Evolutionary conservation across 2,888 invertebrate species (phyloP).

Genomic region (Sceliomorpha sp.): DNA sequence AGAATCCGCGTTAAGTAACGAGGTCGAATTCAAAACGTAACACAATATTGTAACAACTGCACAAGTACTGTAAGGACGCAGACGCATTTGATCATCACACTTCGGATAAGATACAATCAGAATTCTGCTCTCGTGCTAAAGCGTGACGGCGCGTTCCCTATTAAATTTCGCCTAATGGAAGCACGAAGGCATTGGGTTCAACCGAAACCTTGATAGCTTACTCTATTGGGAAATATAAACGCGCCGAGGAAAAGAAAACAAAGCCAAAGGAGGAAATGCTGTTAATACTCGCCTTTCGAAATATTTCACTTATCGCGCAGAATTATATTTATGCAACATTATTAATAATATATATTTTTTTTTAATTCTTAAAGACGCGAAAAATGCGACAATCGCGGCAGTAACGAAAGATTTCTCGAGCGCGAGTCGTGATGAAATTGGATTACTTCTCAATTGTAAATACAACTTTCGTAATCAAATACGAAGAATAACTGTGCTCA

Average conservation of each 20-base stretch:
- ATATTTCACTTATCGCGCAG: not conserved
- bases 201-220: slow-evolving; percentile 43
- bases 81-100: slow-evolving; percentile 69
- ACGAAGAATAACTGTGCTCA: too few relatives aligned
- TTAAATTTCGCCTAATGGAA: slow-evolving; percentile 70
- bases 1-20: slow-evolving; percentile 12
- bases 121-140: slow-evolving; percentile 65
- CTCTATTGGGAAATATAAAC: slow-evolving; percentile 34
- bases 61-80: slow-evolving; percentile 27
- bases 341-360: too few relatives aligned
- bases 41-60: slow-evolving; percentile 24
- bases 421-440: too few relatives aligned
- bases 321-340: too few relatives aligned
- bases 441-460: too few relatives aligned
- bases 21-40: slow-evolving; percentile 19
- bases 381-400: too few relatives aligned
- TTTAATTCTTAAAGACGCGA: too few relatives aligned
- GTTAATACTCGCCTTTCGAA: not conserved
- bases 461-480: too few relatives aligned
- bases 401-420: too few relatives aligned
- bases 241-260: slow-evolving; percentile 7
- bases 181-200: slow-evolving; percentile 62
- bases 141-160: slow-evolving; percentile 66
- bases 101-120: slow-evolving; percentile 73
- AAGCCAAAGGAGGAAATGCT: slow-evolving; percentile 8